Evolutionary conservation across 2,888 invertebrate species (phyloP).

Genomic region (Conchocele bisecta): DNA sequence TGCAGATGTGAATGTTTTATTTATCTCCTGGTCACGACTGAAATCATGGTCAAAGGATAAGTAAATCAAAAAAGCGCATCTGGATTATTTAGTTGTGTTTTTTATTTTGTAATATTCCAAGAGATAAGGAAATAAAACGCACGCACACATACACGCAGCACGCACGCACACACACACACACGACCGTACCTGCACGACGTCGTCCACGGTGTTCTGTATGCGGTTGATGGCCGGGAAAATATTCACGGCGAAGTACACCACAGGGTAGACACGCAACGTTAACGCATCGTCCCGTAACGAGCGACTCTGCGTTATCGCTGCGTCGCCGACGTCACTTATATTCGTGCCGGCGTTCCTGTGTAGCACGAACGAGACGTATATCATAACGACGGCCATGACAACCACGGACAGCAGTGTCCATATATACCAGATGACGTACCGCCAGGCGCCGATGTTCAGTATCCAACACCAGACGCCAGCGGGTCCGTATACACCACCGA

Average conservation of each 20-base stretch:
- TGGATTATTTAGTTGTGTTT: too few species aligned
- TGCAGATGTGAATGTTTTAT: too few species aligned
- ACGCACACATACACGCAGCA: too few species aligned
- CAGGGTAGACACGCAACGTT: slow-evolving; percentile 32
- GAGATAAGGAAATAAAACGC: too few species aligned
- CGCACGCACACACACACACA: too few species aligned
- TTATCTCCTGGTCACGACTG: too few species aligned
- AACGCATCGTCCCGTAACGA: slow-evolving; percentile 21
- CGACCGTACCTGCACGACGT: too few species aligned
- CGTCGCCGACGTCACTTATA: neutral
- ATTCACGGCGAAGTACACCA: slow-evolving; percentile 30
- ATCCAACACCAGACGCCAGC: slow-evolving; percentile 46
- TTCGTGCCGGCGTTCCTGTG: neutral
- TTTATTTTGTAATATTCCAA: too few species aligned
- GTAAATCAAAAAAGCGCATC: too few species aligned
- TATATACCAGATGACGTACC: slow-evolving; percentile 42
- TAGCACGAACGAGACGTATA: neutral
- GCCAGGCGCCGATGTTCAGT: slow-evolving; percentile 21
- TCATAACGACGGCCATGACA: slow-evolving; percentile 16
- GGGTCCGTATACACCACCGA: slow-evolving; percentile 31
- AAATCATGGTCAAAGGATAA: too few species aligned
- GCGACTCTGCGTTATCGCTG: neutral
- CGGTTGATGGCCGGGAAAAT: slow-evolving; percentile 26
- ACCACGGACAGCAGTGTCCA: slow-evolving; percentile 28
- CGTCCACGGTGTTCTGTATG: slow-evolving; percentile 25